Evolutionary conservation across 92 coral and sea anemone species (phyloP).

Genomic region (Parazoanthus darwini): DNA sequence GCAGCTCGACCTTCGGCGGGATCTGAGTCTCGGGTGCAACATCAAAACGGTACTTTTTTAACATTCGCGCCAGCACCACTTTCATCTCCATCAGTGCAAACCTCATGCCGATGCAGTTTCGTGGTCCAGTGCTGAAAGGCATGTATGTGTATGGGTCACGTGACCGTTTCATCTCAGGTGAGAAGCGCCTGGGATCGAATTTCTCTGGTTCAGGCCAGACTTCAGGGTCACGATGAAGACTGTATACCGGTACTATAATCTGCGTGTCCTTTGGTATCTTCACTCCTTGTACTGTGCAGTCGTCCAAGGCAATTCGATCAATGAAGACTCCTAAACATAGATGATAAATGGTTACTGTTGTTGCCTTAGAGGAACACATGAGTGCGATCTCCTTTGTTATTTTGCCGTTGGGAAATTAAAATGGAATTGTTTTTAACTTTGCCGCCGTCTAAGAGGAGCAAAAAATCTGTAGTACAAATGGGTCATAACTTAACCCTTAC

Average conservation of each 20-base stretch:
- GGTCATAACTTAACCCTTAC: too few relatives aligned
- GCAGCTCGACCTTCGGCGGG: constrained; percentile 45
- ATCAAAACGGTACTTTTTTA: constrained; percentile 61
- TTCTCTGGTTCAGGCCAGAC: constrained; percentile 63
- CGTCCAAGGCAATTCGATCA: neutral
- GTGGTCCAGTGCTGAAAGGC: constrained; percentile 66
- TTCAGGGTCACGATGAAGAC: constrained; percentile 56
- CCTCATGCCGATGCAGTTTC: constrained; percentile 73
- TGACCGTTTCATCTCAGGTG: constrained; percentile 52
- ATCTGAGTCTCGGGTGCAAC: constrained; percentile 59
- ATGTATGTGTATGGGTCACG: constrained; percentile 61
- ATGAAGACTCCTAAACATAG: neutral
- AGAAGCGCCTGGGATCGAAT: constrained; percentile 68
- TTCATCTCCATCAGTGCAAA: constrained; percentile 79
- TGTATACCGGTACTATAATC: constrained; percentile 47
- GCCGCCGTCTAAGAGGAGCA: too few relatives aligned
- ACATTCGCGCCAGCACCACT: constrained; percentile 53
- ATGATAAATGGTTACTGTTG: neutral
- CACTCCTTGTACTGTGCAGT: neutral
- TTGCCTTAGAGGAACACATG: neutral
- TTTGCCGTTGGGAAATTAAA: neutral
- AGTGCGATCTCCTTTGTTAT: neutral
- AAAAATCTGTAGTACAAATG: too few relatives aligned
- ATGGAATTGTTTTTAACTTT: too few relatives aligned
- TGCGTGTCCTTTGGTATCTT: neutral